These are phyloP conservation scores for Psittacus erithacus DNA, from an alignment of 2,113 vertebrate species.

Conservation along the genomic window DNA sequence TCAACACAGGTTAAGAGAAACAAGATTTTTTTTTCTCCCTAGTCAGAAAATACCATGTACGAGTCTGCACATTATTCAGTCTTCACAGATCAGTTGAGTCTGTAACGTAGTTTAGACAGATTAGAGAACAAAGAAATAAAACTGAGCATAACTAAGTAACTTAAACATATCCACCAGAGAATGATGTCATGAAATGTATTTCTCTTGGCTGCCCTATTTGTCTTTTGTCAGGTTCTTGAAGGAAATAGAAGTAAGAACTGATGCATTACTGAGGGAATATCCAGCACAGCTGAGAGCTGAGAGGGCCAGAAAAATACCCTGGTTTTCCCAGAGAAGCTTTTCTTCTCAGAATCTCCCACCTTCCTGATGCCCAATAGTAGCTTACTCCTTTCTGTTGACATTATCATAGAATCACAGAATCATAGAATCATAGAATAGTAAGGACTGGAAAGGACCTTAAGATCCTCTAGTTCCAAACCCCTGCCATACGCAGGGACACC, in stretches of 20 bases:
- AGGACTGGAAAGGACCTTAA: no score
- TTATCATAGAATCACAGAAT: neutral
- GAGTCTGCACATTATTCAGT: constrained; percentile 46
- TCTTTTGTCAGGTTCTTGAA: constrained; percentile 9
- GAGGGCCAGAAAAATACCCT: neutral
- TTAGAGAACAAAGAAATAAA: constrained; percentile 47
- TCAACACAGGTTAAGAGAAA: constrained; percentile 22
- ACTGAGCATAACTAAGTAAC: constrained; percentile 30
- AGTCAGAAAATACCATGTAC: neutral
- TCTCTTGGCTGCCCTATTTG: neutral
- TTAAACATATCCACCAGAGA: constrained; percentile 1
- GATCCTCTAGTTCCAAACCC: no score
- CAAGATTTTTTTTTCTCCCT: neutral
- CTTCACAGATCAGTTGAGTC: constrained; percentile 47
- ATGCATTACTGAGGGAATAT: neutral
- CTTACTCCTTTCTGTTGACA: neutral
- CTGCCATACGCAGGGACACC: no score
- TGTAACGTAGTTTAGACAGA: constrained; percentile 34
- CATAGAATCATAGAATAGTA: no score
- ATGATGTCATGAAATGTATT: constrained; percentile 13
- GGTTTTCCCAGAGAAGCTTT: neutral
- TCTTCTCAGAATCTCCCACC: neutral
- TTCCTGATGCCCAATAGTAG: neutral
- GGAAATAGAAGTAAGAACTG: neutral
- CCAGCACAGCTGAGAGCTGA: neutral